phyloP scores from a whole-genome alignment of 2,888 invertebrate species.

The Sarcophaga rosellei region DNA sequence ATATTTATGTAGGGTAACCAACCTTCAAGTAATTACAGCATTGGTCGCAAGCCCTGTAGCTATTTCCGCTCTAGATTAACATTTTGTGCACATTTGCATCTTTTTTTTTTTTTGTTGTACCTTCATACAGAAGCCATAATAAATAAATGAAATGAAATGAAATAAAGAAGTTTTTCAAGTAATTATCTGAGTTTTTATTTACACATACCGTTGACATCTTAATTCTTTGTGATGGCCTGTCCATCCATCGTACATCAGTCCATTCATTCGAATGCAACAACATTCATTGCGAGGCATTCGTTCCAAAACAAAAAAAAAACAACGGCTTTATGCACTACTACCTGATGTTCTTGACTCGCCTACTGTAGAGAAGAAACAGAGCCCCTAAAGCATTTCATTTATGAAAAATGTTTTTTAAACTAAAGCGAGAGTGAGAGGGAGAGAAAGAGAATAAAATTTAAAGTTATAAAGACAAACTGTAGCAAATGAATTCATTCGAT shows the following conservation, averaged over 20 bases:
- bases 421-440: constrained; percentile 7
- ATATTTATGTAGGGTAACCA: constrained; percentile 52
- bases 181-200: constrained; percentile 66
- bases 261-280: constrained; percentile 6
- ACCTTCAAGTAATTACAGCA: constrained; percentile 65
- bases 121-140: constrained; percentile 57
- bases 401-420: constrained; percentile 59
- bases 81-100: constrained; percentile 6
- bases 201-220: constrained; percentile 66
- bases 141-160: constrained; percentile 58
- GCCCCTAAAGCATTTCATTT: constrained; percentile 48
- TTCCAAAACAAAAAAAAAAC: no score
- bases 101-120: constrained; percentile 21
- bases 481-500: constrained; percentile 69
- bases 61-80: constrained; percentile 70
- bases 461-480: constrained; percentile 60
- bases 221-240: constrained; percentile 66
- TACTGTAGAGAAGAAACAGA: constrained; percentile 52
- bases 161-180: constrained; percentile 48
- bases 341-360: constrained; percentile 62
- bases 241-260: constrained; percentile 5
- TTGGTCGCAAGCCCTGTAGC: constrained; percentile 62
- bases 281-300: constrained; percentile 44
- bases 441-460: constrained; percentile 33
- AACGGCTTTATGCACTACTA: constrained; percentile 29